Evolutionary conservation across 2,113 vertebrate species (phyloP), one percentile per base, ranked within the genome.

Genomic region (Symphodus melops): DNA sequence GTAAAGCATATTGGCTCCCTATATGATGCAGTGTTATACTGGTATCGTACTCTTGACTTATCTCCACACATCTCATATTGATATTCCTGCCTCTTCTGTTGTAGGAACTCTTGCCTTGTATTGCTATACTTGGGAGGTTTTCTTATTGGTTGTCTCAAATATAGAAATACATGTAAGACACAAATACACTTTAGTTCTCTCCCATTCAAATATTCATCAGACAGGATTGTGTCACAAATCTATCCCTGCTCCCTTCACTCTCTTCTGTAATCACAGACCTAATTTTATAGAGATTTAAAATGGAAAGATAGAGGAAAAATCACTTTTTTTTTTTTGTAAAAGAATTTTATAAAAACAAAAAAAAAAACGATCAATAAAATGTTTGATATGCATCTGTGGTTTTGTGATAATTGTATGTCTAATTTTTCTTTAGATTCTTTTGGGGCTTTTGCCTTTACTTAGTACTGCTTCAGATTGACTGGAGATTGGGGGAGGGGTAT

Each of bases 271-370:
- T 70, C 75, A 60, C 78, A 88, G 72, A 86, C 72, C 51, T 86
- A 71, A 82, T 86, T 88, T 87, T 84, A 74, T 86, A 82, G 79
- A 83, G 68, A 81, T 67, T n/a, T 69, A 83, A 79, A 54, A 65
- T 84, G 75, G 81, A 84, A 81, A 74, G 76, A 77, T 77, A 59
- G 68, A 71, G 67, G 60, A 69, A 74, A 75, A 77, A 74, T 69
- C 60, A 36, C 68, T 49, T 17, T 44, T 90, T 92, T n/a, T 90
- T 92, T 90, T 92, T 93, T 92, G 82, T 89, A 83, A 85, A 88
- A 86, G 37, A 75, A 73, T 90, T 92, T 93, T 91, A 73, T 90
- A 89, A 90, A 87, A 81, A 71, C 42, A 67, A 67, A 77, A 36
- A 11, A 39, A 72, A 72, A 74, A 75, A n/a, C n/a, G 67, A 75